Percentiles rank a stretch among this genome's conserved stretches.
Evolutionary conservation across 1,140 invertebrate species (phyloP).

Genomic region (Drosophila santomea): DNA sequence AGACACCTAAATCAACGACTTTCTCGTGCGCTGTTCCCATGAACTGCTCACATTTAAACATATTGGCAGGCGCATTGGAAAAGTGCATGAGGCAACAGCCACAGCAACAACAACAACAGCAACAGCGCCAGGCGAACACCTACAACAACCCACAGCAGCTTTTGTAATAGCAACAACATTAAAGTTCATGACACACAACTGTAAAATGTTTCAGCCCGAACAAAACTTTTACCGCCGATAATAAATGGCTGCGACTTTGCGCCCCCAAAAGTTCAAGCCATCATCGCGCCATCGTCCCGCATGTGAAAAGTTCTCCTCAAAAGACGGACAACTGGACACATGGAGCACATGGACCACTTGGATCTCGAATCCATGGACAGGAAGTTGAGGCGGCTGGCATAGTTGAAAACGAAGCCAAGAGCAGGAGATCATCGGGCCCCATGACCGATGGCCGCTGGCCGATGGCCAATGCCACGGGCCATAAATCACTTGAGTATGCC

Average conservation of each 20-base stretch:
- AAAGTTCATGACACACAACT: slow-evolving; percentile 83
- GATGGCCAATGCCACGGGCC: slow-evolving; percentile 75
- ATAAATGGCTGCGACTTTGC: slow-evolving; percentile 78
- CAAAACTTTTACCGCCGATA: slow-evolving; percentile 72
- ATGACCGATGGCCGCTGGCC: slow-evolving; percentile 75
- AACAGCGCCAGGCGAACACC: slow-evolving; percentile 25
- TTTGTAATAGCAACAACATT: slow-evolving; percentile 59
- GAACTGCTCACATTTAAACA: slow-evolving; percentile 80
- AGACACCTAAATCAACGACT: slow-evolving; percentile 58
- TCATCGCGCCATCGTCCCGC: slow-evolving; percentile 54
- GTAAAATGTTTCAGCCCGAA: slow-evolving; percentile 74
- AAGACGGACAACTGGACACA: slow-evolving; percentile 19
- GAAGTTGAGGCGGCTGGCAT: slow-evolving; percentile 51
- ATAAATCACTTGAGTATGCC: slow-evolving; percentile 82
- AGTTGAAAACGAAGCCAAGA: slow-evolving; percentile 68
- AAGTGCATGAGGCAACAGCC: slow-evolving; percentile 36
- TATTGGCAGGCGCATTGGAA: slow-evolving; percentile 61
- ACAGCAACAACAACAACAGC: not conserved
- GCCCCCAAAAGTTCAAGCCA: slow-evolving; percentile 78
- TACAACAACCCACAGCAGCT: slow-evolving; percentile 24
- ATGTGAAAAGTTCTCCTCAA: slow-evolving; percentile 74
- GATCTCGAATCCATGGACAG: slow-evolving; percentile 53
- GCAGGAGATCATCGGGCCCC: slow-evolving; percentile 46
- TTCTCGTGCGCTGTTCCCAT: slow-evolving; percentile 73
- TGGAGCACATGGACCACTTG: slow-evolving; percentile 8